phyloP scores from a whole-genome alignment of 2,797 vertebrate genomes.

The Fistularia tabacaria region DNA sequence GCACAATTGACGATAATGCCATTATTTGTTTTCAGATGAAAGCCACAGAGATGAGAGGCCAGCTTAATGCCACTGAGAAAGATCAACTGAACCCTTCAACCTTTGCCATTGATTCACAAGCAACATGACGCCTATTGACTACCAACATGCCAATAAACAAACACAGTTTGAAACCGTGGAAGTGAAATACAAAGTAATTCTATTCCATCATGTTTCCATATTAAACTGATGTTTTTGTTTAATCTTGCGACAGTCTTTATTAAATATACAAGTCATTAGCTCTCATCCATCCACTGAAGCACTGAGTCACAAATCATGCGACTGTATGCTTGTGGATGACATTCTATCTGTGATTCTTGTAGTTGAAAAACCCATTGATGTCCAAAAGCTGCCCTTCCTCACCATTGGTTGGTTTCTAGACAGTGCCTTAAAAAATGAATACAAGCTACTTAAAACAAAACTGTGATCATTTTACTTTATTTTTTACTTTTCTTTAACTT shows the following conservation, averaged over 20 bases:
- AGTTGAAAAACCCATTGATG: too few species aligned
- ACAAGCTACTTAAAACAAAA: too few species aligned
- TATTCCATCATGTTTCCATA: background rate
- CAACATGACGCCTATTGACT: slow-evolving; percentile 58
- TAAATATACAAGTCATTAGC: too few species aligned
- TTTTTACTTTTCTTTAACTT: too few species aligned
- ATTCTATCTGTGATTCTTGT: too few species aligned
- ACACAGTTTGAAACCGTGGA: slow-evolving; percentile 37
- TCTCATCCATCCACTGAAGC: too few species aligned
- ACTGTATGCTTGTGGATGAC: too few species aligned
- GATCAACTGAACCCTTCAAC: slow-evolving; percentile 59
- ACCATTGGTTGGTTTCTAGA: too few species aligned
- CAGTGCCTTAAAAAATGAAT: too few species aligned
- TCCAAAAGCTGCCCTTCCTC: too few species aligned
- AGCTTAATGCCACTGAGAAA: slow-evolving; percentile 50
- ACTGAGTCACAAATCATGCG: too few species aligned
- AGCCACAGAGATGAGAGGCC: slow-evolving; percentile 49
- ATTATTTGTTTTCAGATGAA: slow-evolving; percentile 59
- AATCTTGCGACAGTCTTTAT: background rate
- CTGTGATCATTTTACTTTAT: too few species aligned
- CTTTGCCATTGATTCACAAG: slow-evolving; percentile 62
- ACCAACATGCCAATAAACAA: slow-evolving; percentile 48
- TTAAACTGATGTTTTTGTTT: background rate
- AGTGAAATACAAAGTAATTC: slow-evolving; percentile 10
- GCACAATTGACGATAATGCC: slow-evolving; percentile 40